A percentile compares a stretch with the other conserved stretches of the same genome.
Evolutionary conservation across 1,140 invertebrate species (phyloP).

Genomic region (Colletes latitarsis): DNA sequence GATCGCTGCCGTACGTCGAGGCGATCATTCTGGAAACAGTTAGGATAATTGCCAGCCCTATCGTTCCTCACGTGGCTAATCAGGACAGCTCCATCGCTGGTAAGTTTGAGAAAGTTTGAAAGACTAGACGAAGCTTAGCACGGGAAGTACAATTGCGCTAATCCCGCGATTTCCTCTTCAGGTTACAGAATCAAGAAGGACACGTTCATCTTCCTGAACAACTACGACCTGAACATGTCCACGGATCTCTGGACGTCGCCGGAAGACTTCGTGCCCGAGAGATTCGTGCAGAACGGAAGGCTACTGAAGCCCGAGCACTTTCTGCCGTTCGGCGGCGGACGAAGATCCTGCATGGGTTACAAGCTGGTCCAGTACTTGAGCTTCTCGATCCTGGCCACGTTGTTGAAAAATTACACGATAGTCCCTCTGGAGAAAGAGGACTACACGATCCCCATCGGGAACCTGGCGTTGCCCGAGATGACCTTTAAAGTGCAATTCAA

Average conservation of each 20-base stretch:
- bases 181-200: conserved; percentile 89
- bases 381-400: conserved; percentile 87
- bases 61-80: conserved; percentile 94
- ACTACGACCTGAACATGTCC: conserved; percentile 91
- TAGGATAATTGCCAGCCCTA: conserved; percentile 91
- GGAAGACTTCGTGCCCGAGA: conserved; percentile 83
- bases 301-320: conserved; percentile 85
- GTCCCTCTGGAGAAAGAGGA: conserved; percentile 80
- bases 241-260: conserved; percentile 85
- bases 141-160: too few relatives aligned
- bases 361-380: conserved; percentile 89
- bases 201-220: conserved; percentile 93
- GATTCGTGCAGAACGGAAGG: conserved; percentile 86
- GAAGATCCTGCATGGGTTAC: conserved; percentile 94
- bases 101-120: conserved; percentile 48
- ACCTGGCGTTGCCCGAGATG: conserved; percentile 86
- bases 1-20: conserved; percentile 90
- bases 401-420: conserved; percentile 90
- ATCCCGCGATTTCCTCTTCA: conserved; percentile 25
- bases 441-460: conserved; percentile 83
- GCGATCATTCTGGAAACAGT: conserved; percentile 91
- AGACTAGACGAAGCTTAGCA: too few relatives aligned
- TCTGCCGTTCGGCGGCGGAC: conserved; percentile 92
- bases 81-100: conserved; percentile 87
- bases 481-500: conserved; percentile 84